phyloP scores from a whole-genome alignment of 2,113 vertebrate species.

The Fregata magnificens region DNA sequence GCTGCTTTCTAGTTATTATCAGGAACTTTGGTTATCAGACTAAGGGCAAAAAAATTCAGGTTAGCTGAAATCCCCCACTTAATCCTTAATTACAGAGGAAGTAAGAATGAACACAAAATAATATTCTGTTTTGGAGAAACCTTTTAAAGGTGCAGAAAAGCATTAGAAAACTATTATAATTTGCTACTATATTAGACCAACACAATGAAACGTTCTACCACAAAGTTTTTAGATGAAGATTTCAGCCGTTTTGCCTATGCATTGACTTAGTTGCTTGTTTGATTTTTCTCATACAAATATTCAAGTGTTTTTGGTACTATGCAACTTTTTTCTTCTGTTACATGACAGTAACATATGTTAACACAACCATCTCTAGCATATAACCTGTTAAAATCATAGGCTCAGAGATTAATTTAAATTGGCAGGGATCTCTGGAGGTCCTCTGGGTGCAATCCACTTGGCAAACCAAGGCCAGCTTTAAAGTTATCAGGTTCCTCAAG shows the following conservation, averaged over 20 bases:
- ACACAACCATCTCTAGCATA: not conserved
- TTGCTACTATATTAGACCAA: not conserved
- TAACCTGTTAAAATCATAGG: not conserved
- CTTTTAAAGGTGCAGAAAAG: not conserved
- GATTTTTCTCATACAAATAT: not conserved
- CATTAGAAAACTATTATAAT: not conserved
- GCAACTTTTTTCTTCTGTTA: not conserved
- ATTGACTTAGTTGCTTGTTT: not conserved
- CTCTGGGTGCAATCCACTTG: not conserved
- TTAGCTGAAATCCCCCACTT: not conserved
- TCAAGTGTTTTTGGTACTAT: not conserved
- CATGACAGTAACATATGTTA: not conserved
- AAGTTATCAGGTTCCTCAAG: not conserved
- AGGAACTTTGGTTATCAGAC: not conserved
- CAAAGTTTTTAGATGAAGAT: not conserved
- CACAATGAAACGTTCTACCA: not conserved
- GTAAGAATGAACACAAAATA: not conserved
- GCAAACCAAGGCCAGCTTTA: not conserved
- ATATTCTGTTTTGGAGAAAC: not conserved
- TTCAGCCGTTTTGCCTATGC: not conserved
- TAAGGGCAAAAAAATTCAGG: not conserved
- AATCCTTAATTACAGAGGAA: not conserved
- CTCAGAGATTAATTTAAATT: not conserved
- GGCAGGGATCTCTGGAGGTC: not conserved
- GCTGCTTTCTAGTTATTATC: not conserved